These are phyloP conservation scores for Cheilosia vernalis DNA, from an alignment of 2,888 invertebrate genomes.

Conservation along the genomic window DNA sequence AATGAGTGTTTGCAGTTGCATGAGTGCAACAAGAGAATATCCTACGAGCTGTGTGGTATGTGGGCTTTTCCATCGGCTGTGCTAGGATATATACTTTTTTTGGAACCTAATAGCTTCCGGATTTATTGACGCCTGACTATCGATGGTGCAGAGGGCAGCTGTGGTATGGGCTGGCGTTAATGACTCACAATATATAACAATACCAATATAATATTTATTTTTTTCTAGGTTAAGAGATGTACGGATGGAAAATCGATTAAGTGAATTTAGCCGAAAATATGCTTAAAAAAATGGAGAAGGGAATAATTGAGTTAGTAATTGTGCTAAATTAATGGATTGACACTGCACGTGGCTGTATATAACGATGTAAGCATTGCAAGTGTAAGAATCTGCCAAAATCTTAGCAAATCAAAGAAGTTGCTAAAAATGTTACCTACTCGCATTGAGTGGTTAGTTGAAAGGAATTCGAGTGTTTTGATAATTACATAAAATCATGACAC, in stretches of 20 bases:
- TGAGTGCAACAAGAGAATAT: conserved; percentile 34
- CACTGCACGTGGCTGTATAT: background rate
- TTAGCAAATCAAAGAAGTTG: too few species aligned
- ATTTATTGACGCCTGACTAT: conserved; percentile 53
- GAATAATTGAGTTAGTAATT: background rate
- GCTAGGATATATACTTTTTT: background rate
- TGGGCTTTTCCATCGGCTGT: conserved; percentile 31
- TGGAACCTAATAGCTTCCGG: conserved; percentile 47
- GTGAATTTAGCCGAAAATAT: background rate
- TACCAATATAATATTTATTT: background rate
- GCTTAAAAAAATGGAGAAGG: background rate
- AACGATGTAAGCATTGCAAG: background rate
- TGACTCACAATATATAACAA: background rate
- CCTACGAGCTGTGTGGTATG: conserved; percentile 5
- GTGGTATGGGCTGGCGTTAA: background rate
- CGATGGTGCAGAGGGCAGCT: conserved; percentile 3
- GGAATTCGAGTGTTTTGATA: background rate
- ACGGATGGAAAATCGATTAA: conserved; percentile 27
- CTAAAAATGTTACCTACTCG: too few species aligned
- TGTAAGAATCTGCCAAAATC: background rate
- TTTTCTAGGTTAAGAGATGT: background rate
- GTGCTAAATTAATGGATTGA: background rate
- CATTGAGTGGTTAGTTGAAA: too few species aligned
- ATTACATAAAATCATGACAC: too few species aligned
- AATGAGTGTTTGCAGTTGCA: conserved; percentile 14